Percentiles rank a stretch among this genome's conserved stretches.
Evolutionary conservation across 2,888 invertebrate species (phyloP).

Genomic region (Cyclophora albipunctata): DNA sequence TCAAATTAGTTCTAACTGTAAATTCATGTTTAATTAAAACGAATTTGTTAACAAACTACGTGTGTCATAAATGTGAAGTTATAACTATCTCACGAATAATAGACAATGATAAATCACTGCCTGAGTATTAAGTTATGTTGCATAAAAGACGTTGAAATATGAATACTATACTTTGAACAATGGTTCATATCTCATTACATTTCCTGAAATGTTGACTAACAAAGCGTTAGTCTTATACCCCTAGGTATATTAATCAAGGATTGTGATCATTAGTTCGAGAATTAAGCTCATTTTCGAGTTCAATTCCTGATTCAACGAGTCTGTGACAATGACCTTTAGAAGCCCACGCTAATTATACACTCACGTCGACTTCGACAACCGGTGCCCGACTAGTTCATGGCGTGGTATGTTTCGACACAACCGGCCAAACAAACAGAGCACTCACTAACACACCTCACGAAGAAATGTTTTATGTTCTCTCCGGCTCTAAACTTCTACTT

Average conservation of each 20-base stretch:
- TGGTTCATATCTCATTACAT: background rate
- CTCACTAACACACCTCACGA: too few species aligned
- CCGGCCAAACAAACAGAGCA: conserved; percentile 10
- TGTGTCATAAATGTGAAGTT: too few species aligned
- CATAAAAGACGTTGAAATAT: conserved; percentile 4
- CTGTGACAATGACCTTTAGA: conserved; percentile 72
- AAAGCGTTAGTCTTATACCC: too few species aligned
- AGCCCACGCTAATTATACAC: conserved; percentile 72
- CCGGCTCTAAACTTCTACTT: conserved; percentile 1
- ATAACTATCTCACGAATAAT: too few species aligned
- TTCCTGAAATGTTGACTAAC: too few species aligned
- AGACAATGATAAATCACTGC: too few species aligned
- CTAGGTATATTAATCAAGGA: too few species aligned
- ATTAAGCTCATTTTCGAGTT: conserved; percentile 48
- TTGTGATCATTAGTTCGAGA: conserved; percentile 17
- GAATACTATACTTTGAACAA: too few species aligned
- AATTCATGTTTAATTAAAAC: too few species aligned
- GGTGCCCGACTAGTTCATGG: conserved; percentile 52
- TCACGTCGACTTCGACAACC: conserved; percentile 44
- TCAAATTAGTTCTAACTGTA: too few species aligned
- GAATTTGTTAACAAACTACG: too few species aligned
- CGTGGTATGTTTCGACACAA: conserved; percentile 41
- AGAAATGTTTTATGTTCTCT: too few species aligned
- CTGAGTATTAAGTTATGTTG: conserved; percentile 19
- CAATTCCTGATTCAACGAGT: conserved; percentile 46